A percentile compares a stretch with the other conserved stretches of the same genome.
Evolutionary conservation across 2,888 invertebrate species (phyloP).

Genomic region (Catocala sponsa): DNA sequence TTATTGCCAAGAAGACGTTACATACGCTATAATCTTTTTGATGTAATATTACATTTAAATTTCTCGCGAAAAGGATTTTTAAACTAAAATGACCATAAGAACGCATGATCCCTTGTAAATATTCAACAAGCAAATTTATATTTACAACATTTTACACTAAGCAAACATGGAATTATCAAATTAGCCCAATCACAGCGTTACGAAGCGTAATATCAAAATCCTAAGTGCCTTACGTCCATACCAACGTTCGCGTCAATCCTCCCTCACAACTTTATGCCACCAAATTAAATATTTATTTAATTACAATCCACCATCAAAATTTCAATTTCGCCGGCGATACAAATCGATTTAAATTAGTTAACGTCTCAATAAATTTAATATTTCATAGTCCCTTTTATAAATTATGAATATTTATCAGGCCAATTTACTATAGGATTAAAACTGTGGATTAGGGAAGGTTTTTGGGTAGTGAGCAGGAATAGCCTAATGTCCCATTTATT

Average conservation of each 20-base stretch:
- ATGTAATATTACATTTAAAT: no score
- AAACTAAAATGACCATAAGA: no score
- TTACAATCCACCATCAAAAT: slow-evolving; percentile 36
- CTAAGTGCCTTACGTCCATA: neutral
- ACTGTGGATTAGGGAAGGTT: slow-evolving; percentile 6
- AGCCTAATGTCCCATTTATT: no score
- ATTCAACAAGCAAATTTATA: no score
- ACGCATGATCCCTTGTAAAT: no score
- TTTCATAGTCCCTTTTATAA: slow-evolving; percentile 39
- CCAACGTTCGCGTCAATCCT: slow-evolving; percentile 12
- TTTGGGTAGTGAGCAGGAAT: neutral
- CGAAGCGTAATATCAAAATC: neutral
- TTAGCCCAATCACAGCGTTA: no score
- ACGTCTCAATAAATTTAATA: slow-evolving; percentile 39
- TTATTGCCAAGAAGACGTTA: no score
- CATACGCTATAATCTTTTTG: no score
- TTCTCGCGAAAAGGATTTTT: no score
- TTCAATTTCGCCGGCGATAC: slow-evolving; percentile 38
- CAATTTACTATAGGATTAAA: slow-evolving; percentile 29
- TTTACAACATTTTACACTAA: no score
- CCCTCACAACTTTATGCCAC: slow-evolving; percentile 19
- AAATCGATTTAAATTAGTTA: slow-evolving; percentile 45
- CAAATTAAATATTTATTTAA: slow-evolving; percentile 42
- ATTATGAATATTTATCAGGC: slow-evolving; percentile 42
- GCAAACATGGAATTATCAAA: no score